Evolutionary conservation across 2,113 vertebrate species (phyloP), one percentile per base, ranked within the genome.

Genomic region (Lampris megalopsis): DNA sequence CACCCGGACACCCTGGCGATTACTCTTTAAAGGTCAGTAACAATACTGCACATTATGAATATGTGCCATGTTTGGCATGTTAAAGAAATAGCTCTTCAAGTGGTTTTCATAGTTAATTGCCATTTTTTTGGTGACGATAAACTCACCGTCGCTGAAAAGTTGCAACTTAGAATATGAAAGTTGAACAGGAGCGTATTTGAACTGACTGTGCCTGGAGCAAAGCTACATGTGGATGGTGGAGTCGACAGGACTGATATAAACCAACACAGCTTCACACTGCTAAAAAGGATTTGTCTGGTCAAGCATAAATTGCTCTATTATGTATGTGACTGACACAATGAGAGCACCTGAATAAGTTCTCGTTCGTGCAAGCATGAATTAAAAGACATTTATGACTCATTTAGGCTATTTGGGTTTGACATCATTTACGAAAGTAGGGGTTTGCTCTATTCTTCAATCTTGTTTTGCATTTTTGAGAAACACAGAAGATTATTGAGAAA

Each of bases 121-220:
- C 50, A 43, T 48, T 63, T 61, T 66, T 42, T 38, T 63, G 13
- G 43, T 57, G 8, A 38, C 53, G 36, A 45, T 37, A 67, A 37
- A 42, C 11, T 38, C 11, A 56, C 4, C 63, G 65, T 40, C 43
- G 59, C 1, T 54, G 7, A 2, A 64, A 84, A 53, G 11, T 11
- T 41, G 60, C 3, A 63, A 66, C 63, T 68, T 69, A 36, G 1
- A 83, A 69, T 71, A 41, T 52, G 54, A 50, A 53, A 40, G 3
- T 41, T 69, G 47, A 72, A 76, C 68, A 74, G 54, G 75, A 62
- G 56, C 45, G n/a, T 48, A 64, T 64, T 69, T 87, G 70, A 85
- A 84, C 2, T 75, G 43, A 63, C 1, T 52, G 9, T 8, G 69
- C 64, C 73, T 80, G 45, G 42, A 75, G 67, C 75, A 76, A 73